Base-by-base conservation (phyloP, 2,797 vertebrate species). In the Macroramphosus scolopax region DNA sequence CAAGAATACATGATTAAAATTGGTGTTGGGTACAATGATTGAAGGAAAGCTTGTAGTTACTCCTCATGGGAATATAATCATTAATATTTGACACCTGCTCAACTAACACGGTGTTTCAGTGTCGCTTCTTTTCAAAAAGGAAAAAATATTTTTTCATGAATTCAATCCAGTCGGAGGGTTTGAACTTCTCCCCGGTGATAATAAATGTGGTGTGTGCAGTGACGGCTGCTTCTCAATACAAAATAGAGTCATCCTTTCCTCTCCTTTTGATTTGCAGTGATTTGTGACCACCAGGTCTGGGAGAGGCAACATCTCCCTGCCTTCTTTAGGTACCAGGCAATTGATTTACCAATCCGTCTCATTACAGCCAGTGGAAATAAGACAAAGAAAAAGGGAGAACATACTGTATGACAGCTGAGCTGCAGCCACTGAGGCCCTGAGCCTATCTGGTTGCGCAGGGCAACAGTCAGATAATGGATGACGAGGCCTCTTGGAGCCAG, bases 381-480 rank as follows among this genome's bases (percentile, higher is more conserved):
- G 73, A 80, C 68, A 40, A 74, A 64, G 73, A 58, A 63, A 71
- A 80, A 58, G 51, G 38, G 49, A 64, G 63, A 67, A 26, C 12
- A 41, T 26, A 18, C 39, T 14, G 50, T 63, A 66, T 57, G 83
- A 72, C 66, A 70, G 73, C 69, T 49, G 78, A 77, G 68, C 60
- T 68, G 77, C 78, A 72, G 68, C 73, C 78, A 9, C 55, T 28
- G 40, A 83, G 72, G 52, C 68, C 9, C 28, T 32, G 64, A 76
- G 69, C 81, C 80, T 63, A 67, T 78, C 66, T 58, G 63, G 84
- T 83, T 83, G 86, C 66, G 63, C 70, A 0, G 71, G 76, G 83
- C 85, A 86, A 85, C 86, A 75, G 86, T 84, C 78, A 80, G 80
- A 90, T 91, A 90, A 91, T 91, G 83, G 87, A 89, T 81, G 82